Base-by-base conservation (phyloP, 2,888 invertebrate species). In the Lordiphosa andalusiaca region DNA sequence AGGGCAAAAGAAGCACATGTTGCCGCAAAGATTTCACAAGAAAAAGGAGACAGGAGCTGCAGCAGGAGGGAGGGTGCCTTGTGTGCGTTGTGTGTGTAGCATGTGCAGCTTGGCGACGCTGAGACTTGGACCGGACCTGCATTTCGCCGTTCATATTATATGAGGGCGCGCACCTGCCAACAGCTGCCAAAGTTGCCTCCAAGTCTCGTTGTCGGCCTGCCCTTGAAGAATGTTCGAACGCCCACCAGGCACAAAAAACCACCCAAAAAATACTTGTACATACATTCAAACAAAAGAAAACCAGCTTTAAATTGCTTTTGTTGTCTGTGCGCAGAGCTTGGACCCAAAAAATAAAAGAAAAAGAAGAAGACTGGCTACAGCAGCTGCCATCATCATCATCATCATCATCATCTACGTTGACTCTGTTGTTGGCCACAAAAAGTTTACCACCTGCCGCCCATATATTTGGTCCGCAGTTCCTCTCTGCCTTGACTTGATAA, bases 391-490 rank as follows among this genome's bases (percentile, higher is more conserved):
- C 30, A 44, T 65, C 82, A 71, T 65, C 72, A 30, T 10, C 30
- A 44, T 65, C 82, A 71, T 65, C 69, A 64, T 69, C 72, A 30
- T 30, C 30, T 44, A 62, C 82, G 68, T 64, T 70, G 70, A 25
- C 25, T 25, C 25, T 74, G 44, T 60, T 69, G 41, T 60, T 64
- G 61, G 84, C 81, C 73, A 74, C 65, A 78, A 75, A 84, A 84
- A 82, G 69, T 73, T 44, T 84, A 85, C 85, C 86, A 84, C 86
- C 86, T 86, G 86, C 85, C 85, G 83, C 86, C 86, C 86, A 86
- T 84, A 83, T 71, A 75, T 58, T 58, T 51, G 41, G 63, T 54
- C 64, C 64, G 30, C 33, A 33, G 33, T 55, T 44, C 40, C n/a
- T 46, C 23, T 19, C 4, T 19, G 19, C 2, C 19, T 30, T 30